Evolutionary conservation across 2,888 invertebrate genomes (phyloP), one percentile per base, ranked within the genome.

Genomic region (Acanthacorydalis orientalis): DNA sequence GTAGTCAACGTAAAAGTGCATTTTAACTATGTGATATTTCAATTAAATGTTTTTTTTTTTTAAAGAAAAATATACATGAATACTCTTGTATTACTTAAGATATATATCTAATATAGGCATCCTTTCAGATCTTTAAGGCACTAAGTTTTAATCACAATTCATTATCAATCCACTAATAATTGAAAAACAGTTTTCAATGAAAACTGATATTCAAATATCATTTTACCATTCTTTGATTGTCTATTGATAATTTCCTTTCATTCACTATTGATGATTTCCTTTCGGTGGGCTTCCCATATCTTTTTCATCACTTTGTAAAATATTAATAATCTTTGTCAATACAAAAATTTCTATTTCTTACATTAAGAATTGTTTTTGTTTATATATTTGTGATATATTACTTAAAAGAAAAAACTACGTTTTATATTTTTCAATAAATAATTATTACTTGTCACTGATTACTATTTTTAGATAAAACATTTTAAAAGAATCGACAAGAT

Each of bases 1-100:
- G 46, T 50, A 50, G 49, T 50, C 41, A 49, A 34, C 34, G 40
- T 42, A 48, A 40, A 39, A 46, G 49, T 43, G 47, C 43, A 39
- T 39, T 37, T 39, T 43, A 46, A 44, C 42, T 35, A 43, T 49
- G 49, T 41, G 44, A 47, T 44, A 43, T 12, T 35, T 44, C 31
- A 37, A 37, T 43, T 40, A 31, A 42, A 43, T 16, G 16, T 39
- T 48, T 50, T 47, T 46, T 50, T 48, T 51, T 45, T n/a, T n/a
- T n/a, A n/a, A 43, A 48, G 38, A 40, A 40, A 38, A 31, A 46
- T 31, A 43, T 47, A 39, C n/a, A 46, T 43, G 31, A 50, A 51
- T 51, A 50, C 2, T 23, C 23, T 23, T 23, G 23, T 23, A 23
- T 23, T 23, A 23, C 23, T 23, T 23, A 23, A 23, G 23, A 23